phyloP scores from a whole-genome alignment of 2,888 invertebrate species.

The Idaea aversata region DNA sequence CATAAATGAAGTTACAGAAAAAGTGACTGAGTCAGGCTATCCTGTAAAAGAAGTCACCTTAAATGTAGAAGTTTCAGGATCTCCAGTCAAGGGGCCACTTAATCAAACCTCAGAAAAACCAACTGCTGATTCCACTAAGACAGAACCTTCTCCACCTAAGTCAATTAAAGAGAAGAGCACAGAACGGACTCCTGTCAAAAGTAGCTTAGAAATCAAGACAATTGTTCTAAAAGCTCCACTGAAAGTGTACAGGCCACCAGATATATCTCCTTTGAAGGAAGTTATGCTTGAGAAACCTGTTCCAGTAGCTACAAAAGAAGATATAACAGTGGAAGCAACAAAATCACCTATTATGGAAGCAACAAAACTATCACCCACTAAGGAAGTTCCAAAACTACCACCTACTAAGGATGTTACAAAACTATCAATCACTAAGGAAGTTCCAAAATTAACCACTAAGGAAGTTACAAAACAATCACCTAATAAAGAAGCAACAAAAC shows the following conservation, averaged over 20 bases:
- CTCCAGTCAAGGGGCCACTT: constrained; percentile 7
- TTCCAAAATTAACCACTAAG: neutral
- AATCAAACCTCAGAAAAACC: neutral
- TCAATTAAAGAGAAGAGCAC: constrained; percentile 22
- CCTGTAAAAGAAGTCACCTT: neutral
- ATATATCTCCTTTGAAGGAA: neutral
- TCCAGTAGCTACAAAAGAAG: neutral
- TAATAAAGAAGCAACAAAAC: neutral
- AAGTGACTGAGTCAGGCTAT: neutral
- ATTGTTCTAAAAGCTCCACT: constrained; percentile 1
- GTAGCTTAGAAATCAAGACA: constrained; percentile 10
- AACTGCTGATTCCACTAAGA: constrained; percentile 9
- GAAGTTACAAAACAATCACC: neutral
- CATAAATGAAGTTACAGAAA: neutral
- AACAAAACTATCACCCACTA: neutral
- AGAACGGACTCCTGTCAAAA: constrained; percentile 18
- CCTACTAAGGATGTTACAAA: neutral
- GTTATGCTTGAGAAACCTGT: neutral
- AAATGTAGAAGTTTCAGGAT: neutral
- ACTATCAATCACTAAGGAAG: neutral
- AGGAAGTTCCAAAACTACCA: neutral
- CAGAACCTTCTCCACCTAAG: constrained; percentile 7
- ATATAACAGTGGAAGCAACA: neutral
- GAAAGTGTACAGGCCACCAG: constrained; percentile 5
- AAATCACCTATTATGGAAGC: neutral